A percentile compares a stretch with the other conserved stretches of the same genome.
phyloP scores from a whole-genome alignment of 2,888 invertebrate genomes.

The Melanotus villosus region DNA sequence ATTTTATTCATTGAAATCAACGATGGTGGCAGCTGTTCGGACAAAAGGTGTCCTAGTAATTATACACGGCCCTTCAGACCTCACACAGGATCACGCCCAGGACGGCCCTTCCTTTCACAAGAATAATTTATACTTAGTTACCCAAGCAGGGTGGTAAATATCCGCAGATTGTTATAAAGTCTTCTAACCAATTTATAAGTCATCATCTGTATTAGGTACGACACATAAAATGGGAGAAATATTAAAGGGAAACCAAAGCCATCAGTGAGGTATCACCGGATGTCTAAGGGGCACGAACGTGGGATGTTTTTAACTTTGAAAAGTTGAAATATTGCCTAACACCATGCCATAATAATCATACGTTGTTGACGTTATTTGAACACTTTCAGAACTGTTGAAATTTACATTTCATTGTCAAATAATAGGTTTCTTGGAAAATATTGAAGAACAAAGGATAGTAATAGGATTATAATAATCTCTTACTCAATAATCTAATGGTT shows the following conservation, averaged over 20 bases:
- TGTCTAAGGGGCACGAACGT: constrained; percentile 1
- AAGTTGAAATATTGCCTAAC: no score
- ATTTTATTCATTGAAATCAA: constrained; percentile 46
- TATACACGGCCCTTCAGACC: constrained; percentile 66
- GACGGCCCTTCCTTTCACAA: constrained; percentile 64
- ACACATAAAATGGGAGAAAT: constrained; percentile 38
- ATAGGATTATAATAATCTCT: no score
- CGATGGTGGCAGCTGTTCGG: constrained; percentile 64
- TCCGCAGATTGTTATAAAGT: constrained; percentile 48
- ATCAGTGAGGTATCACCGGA: constrained; percentile 1
- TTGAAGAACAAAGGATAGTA: no score
- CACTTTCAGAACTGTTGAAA: no score
- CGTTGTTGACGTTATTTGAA: no score
- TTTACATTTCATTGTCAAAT: no score
- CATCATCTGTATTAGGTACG: constrained; percentile 50
- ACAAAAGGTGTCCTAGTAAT: constrained; percentile 67
- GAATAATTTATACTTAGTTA: constrained; percentile 63
- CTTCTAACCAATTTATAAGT: constrained; percentile 56
- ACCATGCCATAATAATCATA: no score
- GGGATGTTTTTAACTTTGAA: neutral
- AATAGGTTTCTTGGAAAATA: no score
- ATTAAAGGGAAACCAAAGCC: constrained; percentile 20
- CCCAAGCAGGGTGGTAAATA: constrained; percentile 51
- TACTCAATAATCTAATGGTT: no score
- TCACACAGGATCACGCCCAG: constrained; percentile 68